A percentile compares a stretch with the other conserved stretches of the same genome.
These are phyloP conservation scores for Leguminivora glycinivorella DNA, from an alignment of 1,140 invertebrate species.

Conservation along the genomic window DNA sequence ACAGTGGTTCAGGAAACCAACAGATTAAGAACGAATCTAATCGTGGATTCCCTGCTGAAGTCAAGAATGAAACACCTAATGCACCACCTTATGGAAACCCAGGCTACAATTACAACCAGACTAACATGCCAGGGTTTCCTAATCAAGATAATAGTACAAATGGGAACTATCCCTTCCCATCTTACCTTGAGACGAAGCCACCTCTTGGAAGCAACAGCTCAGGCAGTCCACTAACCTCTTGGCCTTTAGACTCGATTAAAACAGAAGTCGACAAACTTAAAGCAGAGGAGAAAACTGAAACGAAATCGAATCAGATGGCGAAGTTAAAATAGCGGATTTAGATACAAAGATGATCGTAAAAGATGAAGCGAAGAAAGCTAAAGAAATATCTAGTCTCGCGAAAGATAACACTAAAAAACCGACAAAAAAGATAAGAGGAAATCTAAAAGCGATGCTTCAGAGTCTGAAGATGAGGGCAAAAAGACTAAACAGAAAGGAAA, in stretches of 20 bases:
- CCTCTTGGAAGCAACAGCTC: constrained; percentile 60
- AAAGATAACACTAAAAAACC: constrained; percentile 39
- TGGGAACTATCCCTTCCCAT: constrained; percentile 47
- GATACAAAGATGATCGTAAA: constrained; percentile 82
- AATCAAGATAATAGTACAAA: constrained; percentile 42
- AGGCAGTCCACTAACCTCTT: constrained; percentile 64
- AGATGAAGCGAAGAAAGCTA: constrained; percentile 68
- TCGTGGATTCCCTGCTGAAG: constrained; percentile 34
- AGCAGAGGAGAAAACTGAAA: constrained; percentile 71
- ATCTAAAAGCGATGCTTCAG: constrained; percentile 49
- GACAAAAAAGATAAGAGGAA: constrained; percentile 44
- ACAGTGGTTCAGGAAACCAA: not conserved
- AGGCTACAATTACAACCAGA: constrained; percentile 51
- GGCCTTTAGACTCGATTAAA: constrained; percentile 71
- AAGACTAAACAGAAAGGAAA: constrained; percentile 55
- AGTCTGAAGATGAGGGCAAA: constrained; percentile 61
- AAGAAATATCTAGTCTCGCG: constrained; percentile 20
- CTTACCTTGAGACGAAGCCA: constrained; percentile 65
- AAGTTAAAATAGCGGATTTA: constrained; percentile 80
- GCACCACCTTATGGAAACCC: constrained; percentile 45
- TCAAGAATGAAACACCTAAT: constrained; percentile 53
- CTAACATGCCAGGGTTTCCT: constrained; percentile 48
- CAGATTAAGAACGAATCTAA: constrained; percentile 24
- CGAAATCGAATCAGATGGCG: constrained; percentile 76
- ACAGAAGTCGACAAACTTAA: constrained; percentile 70